Percentiles rank a stretch among this genome's conserved stretches.
These are phyloP conservation scores for Saiga tatarica DNA, from an alignment of 2,113 vertebrate species.

Conservation along the genomic window DNA sequence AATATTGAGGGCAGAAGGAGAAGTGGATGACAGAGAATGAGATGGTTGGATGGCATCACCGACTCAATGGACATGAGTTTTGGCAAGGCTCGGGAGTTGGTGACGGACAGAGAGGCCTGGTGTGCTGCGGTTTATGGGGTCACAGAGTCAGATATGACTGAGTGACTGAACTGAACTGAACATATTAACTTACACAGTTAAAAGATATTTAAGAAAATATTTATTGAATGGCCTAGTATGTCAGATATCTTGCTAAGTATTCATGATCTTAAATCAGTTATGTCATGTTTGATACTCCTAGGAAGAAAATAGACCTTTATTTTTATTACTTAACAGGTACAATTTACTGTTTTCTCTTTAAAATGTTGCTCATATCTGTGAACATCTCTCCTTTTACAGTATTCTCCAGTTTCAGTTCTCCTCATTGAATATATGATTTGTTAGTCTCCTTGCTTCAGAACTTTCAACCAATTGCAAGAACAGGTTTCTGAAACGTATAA, in stretches of 20 bases:
- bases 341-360: not conserved
- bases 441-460: not conserved
- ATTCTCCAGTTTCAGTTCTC: not conserved
- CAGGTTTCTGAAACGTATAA: not conserved
- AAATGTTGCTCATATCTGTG: not conserved
- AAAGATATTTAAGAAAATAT: not conserved
- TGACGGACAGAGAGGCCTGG: too few relatives aligned
- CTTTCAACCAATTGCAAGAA: not conserved
- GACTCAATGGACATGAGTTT: too few relatives aligned
- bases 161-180: too few relatives aligned
- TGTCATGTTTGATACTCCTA: not conserved
- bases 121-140: too few relatives aligned
- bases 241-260: not conserved
- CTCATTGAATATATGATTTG: not conserved
- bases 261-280: not conserved
- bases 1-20: too few relatives aligned
- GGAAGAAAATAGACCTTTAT: not conserved
- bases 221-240: not conserved
- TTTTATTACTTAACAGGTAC: not conserved
- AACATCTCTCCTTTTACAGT: not conserved
- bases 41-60: too few relatives aligned
- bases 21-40: too few relatives aligned
- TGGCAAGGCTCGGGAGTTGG: fast-evolving
- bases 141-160: fast-evolving
- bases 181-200: not conserved